Conservation (phyloP, 1,140 invertebrate species). For the Probaryconus sp. region DNA sequence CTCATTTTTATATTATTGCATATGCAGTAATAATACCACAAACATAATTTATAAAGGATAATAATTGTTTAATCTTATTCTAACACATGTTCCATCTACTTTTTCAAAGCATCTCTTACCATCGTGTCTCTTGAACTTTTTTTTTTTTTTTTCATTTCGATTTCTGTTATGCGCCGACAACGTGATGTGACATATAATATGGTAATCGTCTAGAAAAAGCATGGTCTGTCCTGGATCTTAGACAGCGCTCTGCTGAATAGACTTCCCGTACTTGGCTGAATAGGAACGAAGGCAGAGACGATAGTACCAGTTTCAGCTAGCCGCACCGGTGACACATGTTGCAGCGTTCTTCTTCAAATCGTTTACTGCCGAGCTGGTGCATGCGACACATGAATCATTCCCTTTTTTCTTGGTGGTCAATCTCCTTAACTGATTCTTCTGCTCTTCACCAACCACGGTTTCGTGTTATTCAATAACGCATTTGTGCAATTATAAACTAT, state of each 20-base stretch:
- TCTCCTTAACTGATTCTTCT: constrained; percentile 44
- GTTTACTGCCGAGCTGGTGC: constrained; percentile 31
- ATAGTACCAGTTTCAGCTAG: constrained; percentile 26
- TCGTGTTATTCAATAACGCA: neutral
- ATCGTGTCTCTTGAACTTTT: neutral
- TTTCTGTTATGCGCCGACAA: constrained; percentile 34
- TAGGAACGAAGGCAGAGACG: constrained; percentile 29
- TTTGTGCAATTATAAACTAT: no score
- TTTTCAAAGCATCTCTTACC: constrained; percentile 1
- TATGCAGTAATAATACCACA: no score
- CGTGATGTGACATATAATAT: constrained; percentile 55
- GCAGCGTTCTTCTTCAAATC: constrained; percentile 42
- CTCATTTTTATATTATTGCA: no score
- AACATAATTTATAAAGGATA: no score
- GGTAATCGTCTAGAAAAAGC: constrained; percentile 44
- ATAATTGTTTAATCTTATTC: no score
- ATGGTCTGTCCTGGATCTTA: constrained; percentile 33
- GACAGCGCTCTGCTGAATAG: constrained; percentile 37
- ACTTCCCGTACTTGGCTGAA: constrained; percentile 16
- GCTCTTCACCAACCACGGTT: constrained; percentile 12
- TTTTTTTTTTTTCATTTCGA: constrained; percentile 17
- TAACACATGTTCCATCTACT: constrained; percentile 40
- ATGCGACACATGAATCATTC: constrained; percentile 47
- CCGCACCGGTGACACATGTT: constrained; percentile 37
- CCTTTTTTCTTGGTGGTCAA: constrained; percentile 43